Percentiles rank a stretch among this genome's conserved stretches.
Evolutionary conservation across 2,888 invertebrate genomes (phyloP).

Genomic region (Rhynchonema sp.): DNA sequence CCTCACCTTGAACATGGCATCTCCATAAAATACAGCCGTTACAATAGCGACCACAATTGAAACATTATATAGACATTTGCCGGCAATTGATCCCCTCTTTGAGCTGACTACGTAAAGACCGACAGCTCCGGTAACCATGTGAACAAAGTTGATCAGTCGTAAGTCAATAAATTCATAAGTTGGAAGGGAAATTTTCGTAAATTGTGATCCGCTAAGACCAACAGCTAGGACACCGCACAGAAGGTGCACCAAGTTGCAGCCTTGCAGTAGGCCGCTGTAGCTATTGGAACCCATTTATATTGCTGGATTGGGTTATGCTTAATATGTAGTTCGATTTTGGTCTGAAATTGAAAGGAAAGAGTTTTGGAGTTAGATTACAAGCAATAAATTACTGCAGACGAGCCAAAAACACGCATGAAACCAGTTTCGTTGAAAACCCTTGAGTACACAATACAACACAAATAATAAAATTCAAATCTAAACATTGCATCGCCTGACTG

Average conservation of each 20-base stretch:
- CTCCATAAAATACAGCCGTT: slow-evolving; percentile 22
- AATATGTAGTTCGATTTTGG: neutral
- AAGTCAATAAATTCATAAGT: slow-evolving; percentile 24
- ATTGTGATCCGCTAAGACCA: slow-evolving; percentile 22
- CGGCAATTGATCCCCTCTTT: slow-evolving; percentile 25
- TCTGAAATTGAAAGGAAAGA: neutral
- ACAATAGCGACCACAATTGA: slow-evolving; percentile 19
- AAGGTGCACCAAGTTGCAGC: slow-evolving; percentile 21
- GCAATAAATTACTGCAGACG: neutral
- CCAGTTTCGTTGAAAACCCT: neutral
- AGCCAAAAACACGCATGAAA: neutral
- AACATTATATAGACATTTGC: slow-evolving; percentile 21
- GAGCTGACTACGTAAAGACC: slow-evolving; percentile 19
- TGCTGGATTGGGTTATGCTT: neutral
- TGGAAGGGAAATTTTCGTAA: slow-evolving; percentile 20
- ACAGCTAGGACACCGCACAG: slow-evolving; percentile 18
- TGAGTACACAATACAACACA: too few relatives aligned
- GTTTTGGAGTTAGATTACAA: neutral
- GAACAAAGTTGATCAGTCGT: slow-evolving; percentile 20
- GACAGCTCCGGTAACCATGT: slow-evolving; percentile 16
- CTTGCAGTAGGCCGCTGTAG: neutral
- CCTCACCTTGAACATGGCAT: neutral
- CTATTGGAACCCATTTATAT: neutral
- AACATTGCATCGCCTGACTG: neutral
- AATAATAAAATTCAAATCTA: neutral